Evolutionary conservation across 37 sponge, comb jelly and placozoan genomes (phyloP).

Genomic region (Aplysina aerophoba): DNA sequence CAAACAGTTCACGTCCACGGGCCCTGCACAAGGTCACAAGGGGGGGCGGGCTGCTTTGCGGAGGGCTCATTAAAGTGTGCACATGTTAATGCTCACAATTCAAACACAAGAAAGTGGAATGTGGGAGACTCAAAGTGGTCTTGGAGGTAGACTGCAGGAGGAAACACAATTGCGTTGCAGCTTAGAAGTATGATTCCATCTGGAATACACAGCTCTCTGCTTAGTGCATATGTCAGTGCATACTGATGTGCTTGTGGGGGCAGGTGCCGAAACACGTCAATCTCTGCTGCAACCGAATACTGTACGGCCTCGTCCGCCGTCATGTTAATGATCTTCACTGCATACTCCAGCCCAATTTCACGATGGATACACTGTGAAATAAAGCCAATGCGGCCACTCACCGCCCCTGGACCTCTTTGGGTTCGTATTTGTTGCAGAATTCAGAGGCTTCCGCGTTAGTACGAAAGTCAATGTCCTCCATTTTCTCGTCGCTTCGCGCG

Average conservation of each 20-base stretch:
- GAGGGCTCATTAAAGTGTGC: not conserved
- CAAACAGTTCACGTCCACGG: conserved; percentile 80
- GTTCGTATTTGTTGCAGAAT: conserved; percentile 84
- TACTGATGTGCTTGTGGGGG: conserved; percentile 86
- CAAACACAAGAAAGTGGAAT: conserved; percentile 88
- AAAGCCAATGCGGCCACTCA: conserved; percentile 35
- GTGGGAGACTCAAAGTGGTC: conserved; percentile 81
- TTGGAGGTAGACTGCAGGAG: conserved; percentile 67
- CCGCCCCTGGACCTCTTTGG: conserved; percentile 83
- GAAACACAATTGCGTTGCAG: not conserved
- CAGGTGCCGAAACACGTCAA: conserved; percentile 46
- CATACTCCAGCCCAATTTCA: conserved; percentile 75
- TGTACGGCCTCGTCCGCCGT: conserved; percentile 67
- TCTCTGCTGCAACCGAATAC: conserved; percentile 70
- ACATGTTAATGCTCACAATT: conserved; percentile 68
- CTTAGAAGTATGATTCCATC: not conserved
- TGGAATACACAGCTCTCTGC: not conserved
- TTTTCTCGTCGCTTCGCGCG: not conserved
- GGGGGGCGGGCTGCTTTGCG: too few relatives aligned
- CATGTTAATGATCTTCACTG: conserved; percentile 90
- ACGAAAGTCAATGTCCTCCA: conserved; percentile 14
- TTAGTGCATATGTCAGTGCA: conserved; percentile 14
- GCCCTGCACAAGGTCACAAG: conserved; percentile 50
- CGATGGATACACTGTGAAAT: conserved; percentile 68
- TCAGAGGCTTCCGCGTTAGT: conserved; percentile 45